A percentile compares a stretch with the other conserved stretches of the same genome.
These are phyloP conservation scores for Chloroceryle amazona DNA, from an alignment of 2,797 vertebrate genomes.

Conservation along the genomic window DNA sequence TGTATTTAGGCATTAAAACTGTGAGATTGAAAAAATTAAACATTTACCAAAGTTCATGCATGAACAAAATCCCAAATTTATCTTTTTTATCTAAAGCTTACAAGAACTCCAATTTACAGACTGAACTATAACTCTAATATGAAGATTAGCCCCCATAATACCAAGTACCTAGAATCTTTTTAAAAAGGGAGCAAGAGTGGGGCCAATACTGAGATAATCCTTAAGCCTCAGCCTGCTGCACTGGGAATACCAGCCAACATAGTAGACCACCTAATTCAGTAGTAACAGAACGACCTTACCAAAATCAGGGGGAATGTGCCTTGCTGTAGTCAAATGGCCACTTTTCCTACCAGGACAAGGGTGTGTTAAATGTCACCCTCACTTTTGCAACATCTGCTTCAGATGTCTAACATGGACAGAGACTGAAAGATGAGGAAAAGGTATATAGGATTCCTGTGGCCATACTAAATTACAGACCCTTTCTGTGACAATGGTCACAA, in stretches of 20 bases:
- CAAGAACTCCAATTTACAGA: background rate
- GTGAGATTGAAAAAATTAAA: background rate
- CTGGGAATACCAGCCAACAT: background rate
- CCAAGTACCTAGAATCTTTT: background rate
- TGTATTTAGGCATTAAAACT: background rate
- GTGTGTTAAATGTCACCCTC: background rate
- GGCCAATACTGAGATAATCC: fast-evolving
- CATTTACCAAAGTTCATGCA: fast-evolving
- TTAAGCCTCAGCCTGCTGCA: background rate
- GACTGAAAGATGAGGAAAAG: background rate
- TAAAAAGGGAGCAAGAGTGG: background rate
- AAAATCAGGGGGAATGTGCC: background rate
- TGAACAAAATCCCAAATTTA: background rate
- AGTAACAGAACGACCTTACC: background rate
- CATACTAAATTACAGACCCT: background rate
- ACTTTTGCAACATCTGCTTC: background rate
- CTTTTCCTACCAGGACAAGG: background rate
- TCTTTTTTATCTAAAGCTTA: background rate
- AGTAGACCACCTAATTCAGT: background rate
- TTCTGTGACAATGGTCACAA: background rate
- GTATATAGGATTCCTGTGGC: background rate
- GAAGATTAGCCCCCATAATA: background rate
- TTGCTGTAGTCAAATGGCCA: background rate
- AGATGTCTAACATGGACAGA: background rate
- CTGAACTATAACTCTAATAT: background rate